These are phyloP conservation scores for Stenurella melanura DNA, from an alignment of 2,888 invertebrate genomes.

Conservation along the genomic window DNA sequence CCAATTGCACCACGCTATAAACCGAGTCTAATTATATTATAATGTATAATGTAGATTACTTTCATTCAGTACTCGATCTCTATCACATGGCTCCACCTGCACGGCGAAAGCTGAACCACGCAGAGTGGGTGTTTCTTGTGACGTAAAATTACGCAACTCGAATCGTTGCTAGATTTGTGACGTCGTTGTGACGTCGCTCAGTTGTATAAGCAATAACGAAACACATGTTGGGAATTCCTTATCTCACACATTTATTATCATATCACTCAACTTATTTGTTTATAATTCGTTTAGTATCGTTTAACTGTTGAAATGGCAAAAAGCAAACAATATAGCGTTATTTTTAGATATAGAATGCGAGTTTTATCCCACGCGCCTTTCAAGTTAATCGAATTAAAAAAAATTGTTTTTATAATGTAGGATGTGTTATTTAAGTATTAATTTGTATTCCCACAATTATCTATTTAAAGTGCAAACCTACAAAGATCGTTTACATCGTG, in stretches of 20 bases:
- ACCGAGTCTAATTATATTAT: no score
- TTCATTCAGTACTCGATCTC: constrained; percentile 1
- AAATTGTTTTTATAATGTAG: neutral
- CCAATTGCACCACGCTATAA: no score
- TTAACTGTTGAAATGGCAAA: constrained; percentile 16
- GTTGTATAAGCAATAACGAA: constrained; percentile 19
- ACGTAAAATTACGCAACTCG: constrained; percentile 33
- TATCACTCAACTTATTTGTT: constrained; percentile 28
- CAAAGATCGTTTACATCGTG: constrained; percentile 7
- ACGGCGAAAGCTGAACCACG: neutral
- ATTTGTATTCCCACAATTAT: neutral
- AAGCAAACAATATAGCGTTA: constrained; percentile 16
- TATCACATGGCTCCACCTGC: constrained; percentile 20
- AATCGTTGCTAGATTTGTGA: constrained; percentile 9
- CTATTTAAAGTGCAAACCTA: neutral
- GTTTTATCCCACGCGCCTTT: neutral
- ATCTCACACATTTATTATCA: constrained; percentile 27
- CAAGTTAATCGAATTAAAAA: neutral
- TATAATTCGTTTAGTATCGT: constrained; percentile 21
- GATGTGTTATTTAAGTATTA: neutral
- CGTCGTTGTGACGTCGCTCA: constrained; percentile 26
- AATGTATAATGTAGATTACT: constrained; percentile 15
- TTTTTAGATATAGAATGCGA: constrained; percentile 18
- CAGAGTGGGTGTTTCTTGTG: constrained; percentile 28
- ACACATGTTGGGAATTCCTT: constrained; percentile 39